phyloP scores from a whole-genome alignment of 2,113 vertebrate species.

The Dryoscopus gambensis region DNA sequence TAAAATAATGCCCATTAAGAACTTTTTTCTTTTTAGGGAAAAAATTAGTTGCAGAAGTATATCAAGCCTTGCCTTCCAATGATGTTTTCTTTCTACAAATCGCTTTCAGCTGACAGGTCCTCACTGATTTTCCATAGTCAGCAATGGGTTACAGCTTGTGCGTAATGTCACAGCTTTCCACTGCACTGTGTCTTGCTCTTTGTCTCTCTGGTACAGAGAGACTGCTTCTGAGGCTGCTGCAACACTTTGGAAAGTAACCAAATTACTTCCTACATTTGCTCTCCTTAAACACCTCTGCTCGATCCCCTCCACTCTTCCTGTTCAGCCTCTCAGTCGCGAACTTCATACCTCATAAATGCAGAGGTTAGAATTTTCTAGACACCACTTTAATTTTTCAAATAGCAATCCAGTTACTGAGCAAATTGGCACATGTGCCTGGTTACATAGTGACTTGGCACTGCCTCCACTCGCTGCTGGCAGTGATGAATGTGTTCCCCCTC shows the following conservation, averaged over 20 bases:
- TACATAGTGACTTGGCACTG: constrained; percentile 73
- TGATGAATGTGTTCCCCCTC: constrained; percentile 66
- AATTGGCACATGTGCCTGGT: constrained; percentile 69
- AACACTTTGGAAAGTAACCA: neutral
- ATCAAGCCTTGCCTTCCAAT: neutral
- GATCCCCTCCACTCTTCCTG: neutral
- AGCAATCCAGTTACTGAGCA: constrained; percentile 71
- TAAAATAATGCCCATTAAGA: neutral
- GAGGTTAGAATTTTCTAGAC: constrained; percentile 52
- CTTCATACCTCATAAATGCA: neutral
- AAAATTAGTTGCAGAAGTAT: neutral
- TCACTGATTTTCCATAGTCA: neutral
- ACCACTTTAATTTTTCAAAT: constrained; percentile 70
- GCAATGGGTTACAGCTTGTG: neutral
- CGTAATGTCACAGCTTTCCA: neutral
- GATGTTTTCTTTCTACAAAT: neutral
- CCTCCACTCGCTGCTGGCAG: constrained; percentile 39
- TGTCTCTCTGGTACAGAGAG: neutral
- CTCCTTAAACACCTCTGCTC: neutral
- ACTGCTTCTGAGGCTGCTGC: neutral
- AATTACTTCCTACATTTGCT: neutral
- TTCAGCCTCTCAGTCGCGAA: neutral
- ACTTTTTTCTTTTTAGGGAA: neutral
- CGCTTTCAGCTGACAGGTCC: neutral
- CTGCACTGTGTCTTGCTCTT: neutral